Percentiles rank a stretch among this genome's conserved stretches.
These are phyloP conservation scores for human (Homo sapiens) DNA, from an alignment of 2,113 vertebrate genomes.

Conservation along the genomic window DNA sequence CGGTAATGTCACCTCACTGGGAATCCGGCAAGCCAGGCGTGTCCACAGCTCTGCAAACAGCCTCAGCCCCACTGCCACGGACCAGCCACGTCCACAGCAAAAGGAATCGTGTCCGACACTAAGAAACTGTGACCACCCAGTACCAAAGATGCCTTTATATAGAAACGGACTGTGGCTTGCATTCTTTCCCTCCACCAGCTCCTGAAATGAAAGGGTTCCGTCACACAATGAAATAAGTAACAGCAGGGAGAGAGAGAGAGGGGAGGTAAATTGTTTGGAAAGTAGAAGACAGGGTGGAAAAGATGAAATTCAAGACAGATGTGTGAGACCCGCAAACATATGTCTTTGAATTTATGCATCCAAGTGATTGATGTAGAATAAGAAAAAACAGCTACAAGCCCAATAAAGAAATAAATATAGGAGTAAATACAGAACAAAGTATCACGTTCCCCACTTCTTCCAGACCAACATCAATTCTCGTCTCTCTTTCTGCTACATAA, in stretches of 20 bases:
- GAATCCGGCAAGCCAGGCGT: neutral
- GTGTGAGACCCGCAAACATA: slow-evolving; percentile 71
- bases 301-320: slow-evolving; percentile 81
- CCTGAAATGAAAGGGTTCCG: slow-evolving; percentile 71
- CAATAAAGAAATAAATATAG: slow-evolving; percentile 50
- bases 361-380: slow-evolving; percentile 63
- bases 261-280: slow-evolving; percentile 78
- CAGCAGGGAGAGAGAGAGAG: slow-evolving; percentile 59
- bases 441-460: neutral
- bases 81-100: neutral
- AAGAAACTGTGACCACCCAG: neutral
- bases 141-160: neutral
- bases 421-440: slow-evolving; percentile 4
- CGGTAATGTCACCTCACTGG: neutral
- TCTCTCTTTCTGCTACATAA: slow-evolving; percentile 17
- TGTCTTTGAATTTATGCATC: slow-evolving; percentile 75
- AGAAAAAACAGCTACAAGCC: neutral
- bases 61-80: neutral
- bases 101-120: neutral
- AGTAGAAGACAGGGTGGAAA: slow-evolving; percentile 75
- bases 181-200: slow-evolving; percentile 44
- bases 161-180: slow-evolving; percentile 34
- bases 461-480: slow-evolving; percentile 25
- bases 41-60: neutral
- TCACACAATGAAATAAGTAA: slow-evolving; percentile 67